Base-by-base conservation (phyloP, 2,888 invertebrate genomes). In the Meganola albula region DNA sequence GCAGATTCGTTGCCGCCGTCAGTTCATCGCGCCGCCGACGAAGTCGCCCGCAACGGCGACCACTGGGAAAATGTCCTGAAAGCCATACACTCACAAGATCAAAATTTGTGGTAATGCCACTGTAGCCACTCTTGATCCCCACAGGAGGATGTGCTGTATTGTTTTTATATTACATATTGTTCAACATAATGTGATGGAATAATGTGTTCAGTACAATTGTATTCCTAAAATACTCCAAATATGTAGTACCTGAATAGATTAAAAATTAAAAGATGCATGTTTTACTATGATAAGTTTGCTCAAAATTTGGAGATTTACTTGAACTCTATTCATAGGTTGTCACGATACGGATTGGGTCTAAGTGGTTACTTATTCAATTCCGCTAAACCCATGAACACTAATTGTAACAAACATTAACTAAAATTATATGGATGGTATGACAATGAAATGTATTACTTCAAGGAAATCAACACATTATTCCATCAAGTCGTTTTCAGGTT, bases 41-140 rank as follows among this genome's bases (percentile, higher is more conserved):
- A 89, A 69, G 89, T 90, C 65, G 89, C 89, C 70, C 74, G 82
- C 78, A 88, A 88, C 78, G 90, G 90, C 64, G 90, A 90, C 85
- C 88, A 87, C 73, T 89, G 88, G 87, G 90, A 90, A 88, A 88
- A 88, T 80, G 88, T 88, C 76, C 88, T 90, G 87, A 86, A 85
- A 80, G 74, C 84, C 51, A 80, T 84, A 57, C 79, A 80, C 71
- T 71, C 82, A 74, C 85, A 84, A 80, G 84, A 86, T 58, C 78
- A 77, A 74, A 79, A 74, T 71, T 70, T 85, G 85, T 87, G 87
- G 87, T 87, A 87, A 87, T 82, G 73, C 79, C 78, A 79, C 82
- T 73, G 62, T 70, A 67, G 45, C 47, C 52, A 63, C 61, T 55
- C 3, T 61, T 63, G 59, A 59, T 63, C 64, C 65, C 53, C 63